phyloP scores from a whole-genome alignment of 2,113 vertebrate genomes.

The Malurus alboscapulatus region DNA sequence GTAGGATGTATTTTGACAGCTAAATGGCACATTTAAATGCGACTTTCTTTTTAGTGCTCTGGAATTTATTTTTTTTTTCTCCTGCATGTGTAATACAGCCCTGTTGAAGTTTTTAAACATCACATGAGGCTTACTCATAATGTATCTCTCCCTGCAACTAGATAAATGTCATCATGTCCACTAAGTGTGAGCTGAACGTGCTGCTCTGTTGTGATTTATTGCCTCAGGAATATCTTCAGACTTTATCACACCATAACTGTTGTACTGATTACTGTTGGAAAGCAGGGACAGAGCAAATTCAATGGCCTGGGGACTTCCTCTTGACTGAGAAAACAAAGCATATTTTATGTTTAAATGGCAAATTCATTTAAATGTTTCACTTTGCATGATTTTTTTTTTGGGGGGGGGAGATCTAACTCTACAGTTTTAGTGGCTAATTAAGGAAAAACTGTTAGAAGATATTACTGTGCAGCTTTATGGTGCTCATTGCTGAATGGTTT shows the following conservation, averaged over 20 bases:
- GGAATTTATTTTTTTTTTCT: background rate
- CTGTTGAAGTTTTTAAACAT: background rate
- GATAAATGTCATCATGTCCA: background rate
- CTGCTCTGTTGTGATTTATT: background rate
- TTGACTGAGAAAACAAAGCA: background rate
- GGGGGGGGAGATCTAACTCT: background rate
- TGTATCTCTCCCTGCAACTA: background rate
- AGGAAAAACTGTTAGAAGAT: background rate
- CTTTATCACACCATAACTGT: fast-evolving
- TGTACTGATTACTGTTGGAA: fast-evolving
- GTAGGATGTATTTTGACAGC: background rate
- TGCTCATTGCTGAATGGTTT: background rate
- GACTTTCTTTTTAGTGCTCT: background rate
- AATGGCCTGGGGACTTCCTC: background rate
- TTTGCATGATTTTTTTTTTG: background rate
- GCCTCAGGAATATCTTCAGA: background rate
- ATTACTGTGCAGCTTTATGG: background rate
- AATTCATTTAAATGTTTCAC: background rate
- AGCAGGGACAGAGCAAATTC: background rate
- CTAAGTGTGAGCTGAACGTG: background rate
- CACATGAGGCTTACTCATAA: background rate
- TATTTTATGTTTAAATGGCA: background rate
- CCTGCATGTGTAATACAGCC: background rate
- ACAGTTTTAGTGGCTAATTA: background rate
- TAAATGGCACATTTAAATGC: background rate